These are phyloP conservation scores for Styela plicata DNA, from an alignment of 23 tunicate genomes.

Conservation along the genomic window DNA sequence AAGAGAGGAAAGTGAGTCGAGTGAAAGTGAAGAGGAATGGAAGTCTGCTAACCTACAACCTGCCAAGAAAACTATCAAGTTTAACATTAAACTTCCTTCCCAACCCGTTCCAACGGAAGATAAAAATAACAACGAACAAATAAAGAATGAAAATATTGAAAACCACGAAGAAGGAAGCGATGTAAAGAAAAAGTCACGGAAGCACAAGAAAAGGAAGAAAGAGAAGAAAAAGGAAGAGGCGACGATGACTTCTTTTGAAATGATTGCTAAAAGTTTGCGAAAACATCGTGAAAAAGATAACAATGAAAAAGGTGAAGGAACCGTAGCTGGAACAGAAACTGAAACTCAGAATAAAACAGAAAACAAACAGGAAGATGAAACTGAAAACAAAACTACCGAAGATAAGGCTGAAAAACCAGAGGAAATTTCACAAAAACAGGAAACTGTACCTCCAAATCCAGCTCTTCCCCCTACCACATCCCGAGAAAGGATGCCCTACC, in stretches of 20 bases:
- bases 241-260: slow-evolving; percentile 10
- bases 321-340: too few species aligned
- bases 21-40: slow-evolving; percentile 31
- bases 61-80: slow-evolving; percentile 9
- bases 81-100: slow-evolving; percentile 30
- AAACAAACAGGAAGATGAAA: not conserved
- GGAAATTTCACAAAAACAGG: not conserved
- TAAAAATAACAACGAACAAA: not conserved
- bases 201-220: slow-evolving; percentile 1
- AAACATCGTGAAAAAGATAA: not conserved
- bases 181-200: not conserved
- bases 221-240: not conserved
- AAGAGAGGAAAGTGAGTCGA: not conserved
- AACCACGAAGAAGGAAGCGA: not conserved
- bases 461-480: not conserved
- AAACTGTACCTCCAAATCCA: not conserved
- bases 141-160: not conserved
- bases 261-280: not conserved
- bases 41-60: not conserved
- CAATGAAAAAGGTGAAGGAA: not conserved
- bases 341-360: not conserved
- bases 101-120: not conserved
- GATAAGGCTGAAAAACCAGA: not conserved
- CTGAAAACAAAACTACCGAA: not conserved
- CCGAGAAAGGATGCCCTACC: not conserved